Percentiles rank a stretch among this genome's conserved stretches.
phyloP scores from a whole-genome alignment of 2,113 vertebrate species.

The Gymnocephalus cernua region DNA sequence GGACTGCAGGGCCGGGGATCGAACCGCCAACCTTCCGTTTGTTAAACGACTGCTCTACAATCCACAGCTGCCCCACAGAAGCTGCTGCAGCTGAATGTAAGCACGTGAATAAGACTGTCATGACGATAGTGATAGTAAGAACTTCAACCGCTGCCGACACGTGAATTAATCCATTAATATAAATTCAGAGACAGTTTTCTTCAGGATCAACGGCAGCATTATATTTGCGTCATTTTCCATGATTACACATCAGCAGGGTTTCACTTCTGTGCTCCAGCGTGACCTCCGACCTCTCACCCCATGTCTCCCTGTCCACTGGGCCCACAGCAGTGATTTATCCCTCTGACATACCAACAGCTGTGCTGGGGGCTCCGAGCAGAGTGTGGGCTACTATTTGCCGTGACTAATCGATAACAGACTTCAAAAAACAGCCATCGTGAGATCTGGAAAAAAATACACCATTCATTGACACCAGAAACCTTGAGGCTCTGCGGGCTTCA shows the following conservation, averaged over 20 bases:
- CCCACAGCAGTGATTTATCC: slow-evolving; percentile 85
- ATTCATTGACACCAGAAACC: slow-evolving; percentile 77
- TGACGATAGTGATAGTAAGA: not conserved
- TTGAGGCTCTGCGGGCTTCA: slow-evolving; percentile 51
- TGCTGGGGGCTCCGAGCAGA: slow-evolving; percentile 78
- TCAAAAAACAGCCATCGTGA: slow-evolving; percentile 80
- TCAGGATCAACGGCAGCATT: slow-evolving; percentile 1
- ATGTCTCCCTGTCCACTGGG: slow-evolving; percentile 72
- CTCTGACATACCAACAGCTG: slow-evolving; percentile 87
- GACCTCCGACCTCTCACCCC: slow-evolving; percentile 76
- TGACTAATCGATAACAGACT: slow-evolving; percentile 89
- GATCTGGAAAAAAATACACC: slow-evolving; percentile 68
- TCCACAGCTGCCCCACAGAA: too few relatives aligned
- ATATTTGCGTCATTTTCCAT: slow-evolving; percentile 28
- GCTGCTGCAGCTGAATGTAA: not conserved
- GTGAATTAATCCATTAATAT: slow-evolving; percentile 9
- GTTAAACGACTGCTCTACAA: too few relatives aligned
- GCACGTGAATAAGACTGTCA: not conserved
- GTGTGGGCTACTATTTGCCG: slow-evolving; percentile 82
- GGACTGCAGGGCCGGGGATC: too few relatives aligned
- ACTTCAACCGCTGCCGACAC: not conserved
- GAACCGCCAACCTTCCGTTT: too few relatives aligned
- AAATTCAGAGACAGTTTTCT: not conserved
- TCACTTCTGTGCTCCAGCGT: slow-evolving; percentile 50
- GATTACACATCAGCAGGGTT: slow-evolving; percentile 58